Base-by-base conservation (phyloP, 1,140 invertebrate genomes). In the Epicauta chinensis region DNA sequence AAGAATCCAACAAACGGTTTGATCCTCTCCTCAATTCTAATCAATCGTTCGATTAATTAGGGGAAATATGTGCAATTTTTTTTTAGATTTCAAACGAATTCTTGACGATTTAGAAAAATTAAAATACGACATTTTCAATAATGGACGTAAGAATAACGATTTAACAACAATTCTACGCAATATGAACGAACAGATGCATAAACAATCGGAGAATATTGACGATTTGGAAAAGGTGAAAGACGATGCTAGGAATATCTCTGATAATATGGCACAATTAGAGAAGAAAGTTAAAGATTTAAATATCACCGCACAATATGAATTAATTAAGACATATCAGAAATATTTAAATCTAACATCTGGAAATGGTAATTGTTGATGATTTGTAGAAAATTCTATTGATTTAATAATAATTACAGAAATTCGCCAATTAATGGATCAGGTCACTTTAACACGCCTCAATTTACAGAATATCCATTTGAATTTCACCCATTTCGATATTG, bases 281-380 rank as follows among this genome's bases (percentile, higher is more conserved):
- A 72, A 76, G 16, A 70, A 76, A 45, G 75, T 76, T 3, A 70
- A 70, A 2, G 71, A 75, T 35, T 64, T 80, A 32, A 66, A 77
- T 16, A 59, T 74, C 2, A 59, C 66, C 0, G 70, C 67, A 16
- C 63, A 69, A 12, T 74, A 77, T 51, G 68, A 73, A 51, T 50
- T 78, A 37, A 62, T 67, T 10, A 66, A 73, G 31, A 69, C 49
- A 4, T 64, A 52, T 29, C 31, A 67, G 15, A 63, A 57, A 32
- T 64, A 53, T 53, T 16, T 52, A 17, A 57, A 63, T 31, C 34
- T 63, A 12, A 62, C 51, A 13, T 67, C 63, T 62, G 44, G 60
- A 71, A 15, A 67, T 69, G 52, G 62, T 62, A 45, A 43, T 37
- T 7, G 23, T 7, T 23, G 7, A 23, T 23, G 4, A 5, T 23